phyloP scores from a whole-genome alignment of 2,113 vertebrate genomes.

The Merops nubicus region DNA sequence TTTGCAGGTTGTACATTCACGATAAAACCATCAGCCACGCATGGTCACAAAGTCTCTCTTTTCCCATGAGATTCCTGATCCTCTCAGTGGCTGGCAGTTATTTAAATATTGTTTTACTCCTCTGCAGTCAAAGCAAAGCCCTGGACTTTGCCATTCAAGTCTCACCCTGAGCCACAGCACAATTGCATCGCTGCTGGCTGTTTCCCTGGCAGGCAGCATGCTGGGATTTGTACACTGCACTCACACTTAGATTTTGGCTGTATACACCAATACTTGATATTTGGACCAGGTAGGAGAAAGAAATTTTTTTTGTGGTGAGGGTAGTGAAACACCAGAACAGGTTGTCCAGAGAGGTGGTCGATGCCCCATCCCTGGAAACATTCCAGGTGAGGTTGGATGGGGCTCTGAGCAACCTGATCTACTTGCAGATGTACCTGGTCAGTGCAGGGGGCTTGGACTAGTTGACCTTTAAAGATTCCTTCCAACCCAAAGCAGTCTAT shows the following conservation, averaged over 20 bases:
- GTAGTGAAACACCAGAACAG: neutral
- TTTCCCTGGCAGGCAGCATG: neutral
- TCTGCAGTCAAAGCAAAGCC: constrained; percentile 24
- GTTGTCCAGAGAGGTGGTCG: neutral
- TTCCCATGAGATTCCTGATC: neutral
- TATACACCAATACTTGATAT: neutral
- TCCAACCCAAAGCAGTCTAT: neutral
- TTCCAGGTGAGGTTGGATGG: neutral
- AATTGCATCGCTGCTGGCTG: accelerated
- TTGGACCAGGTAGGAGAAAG: neutral
- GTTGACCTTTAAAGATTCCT: neutral
- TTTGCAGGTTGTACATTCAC: neutral
- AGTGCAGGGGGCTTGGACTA: neutral
- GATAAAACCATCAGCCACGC: neutral
- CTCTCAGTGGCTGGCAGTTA: constrained; percentile 1
- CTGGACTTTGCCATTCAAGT: neutral
- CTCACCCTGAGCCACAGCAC: neutral
- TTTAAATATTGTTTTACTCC: constrained; percentile 33
- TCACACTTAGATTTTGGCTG: neutral
- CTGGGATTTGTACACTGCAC: neutral
- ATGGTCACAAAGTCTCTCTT: neutral
- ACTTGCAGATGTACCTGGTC: neutral
- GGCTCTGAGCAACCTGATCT: neutral
- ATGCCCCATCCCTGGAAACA: neutral
- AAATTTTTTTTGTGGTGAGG: neutral